phyloP scores from a whole-genome alignment of 2,888 invertebrate species.

The Ennomos fuscantarius region DNA sequence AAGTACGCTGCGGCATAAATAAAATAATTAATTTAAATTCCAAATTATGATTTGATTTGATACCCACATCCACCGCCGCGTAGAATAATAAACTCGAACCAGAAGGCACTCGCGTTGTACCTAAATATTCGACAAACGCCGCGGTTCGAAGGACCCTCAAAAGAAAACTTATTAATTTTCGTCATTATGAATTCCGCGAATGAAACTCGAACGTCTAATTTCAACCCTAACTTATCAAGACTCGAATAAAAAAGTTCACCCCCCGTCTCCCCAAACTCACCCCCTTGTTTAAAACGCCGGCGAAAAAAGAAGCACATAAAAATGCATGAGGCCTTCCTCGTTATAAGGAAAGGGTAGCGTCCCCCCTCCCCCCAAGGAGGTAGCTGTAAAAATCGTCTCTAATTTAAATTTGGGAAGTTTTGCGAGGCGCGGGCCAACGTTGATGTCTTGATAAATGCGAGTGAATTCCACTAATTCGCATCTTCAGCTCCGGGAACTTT shows the following conservation, averaged over 20 bases:
- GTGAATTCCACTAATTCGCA: conserved; percentile 82
- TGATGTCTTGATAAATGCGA: conserved; percentile 85
- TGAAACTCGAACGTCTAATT: conserved; percentile 86
- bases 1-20: neutral
- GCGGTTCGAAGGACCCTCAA: conserved; percentile 74
- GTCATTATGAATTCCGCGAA: conserved; percentile 85
- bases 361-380: conserved; percentile 75
- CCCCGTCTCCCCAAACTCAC: conserved; percentile 80
- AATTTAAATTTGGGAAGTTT: conserved; percentile 86
- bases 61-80: conserved; percentile 14
- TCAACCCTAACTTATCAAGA: conserved; percentile 86
- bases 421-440: conserved; percentile 78
- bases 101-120: conserved; percentile 28
- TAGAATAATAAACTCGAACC: conserved; percentile 36
- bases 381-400: conserved; percentile 86
- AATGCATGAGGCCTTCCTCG: conserved; percentile 87
- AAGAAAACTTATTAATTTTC: conserved; percentile 85
- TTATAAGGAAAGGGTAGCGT: conserved; percentile 85
- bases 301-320: conserved; percentile 87
- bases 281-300: conserved; percentile 86
- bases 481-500: conserved; percentile 80
- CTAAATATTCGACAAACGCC: conserved; percentile 59
- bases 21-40: neutral
- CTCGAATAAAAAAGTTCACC: conserved; percentile 85
- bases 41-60: conserved; percentile 8